Percentiles rank a stretch among this genome's conserved stretches.
These are phyloP conservation scores for Deilephila elpenor DNA, from an alignment of 2,888 invertebrate species.

Conservation along the genomic window DNA sequence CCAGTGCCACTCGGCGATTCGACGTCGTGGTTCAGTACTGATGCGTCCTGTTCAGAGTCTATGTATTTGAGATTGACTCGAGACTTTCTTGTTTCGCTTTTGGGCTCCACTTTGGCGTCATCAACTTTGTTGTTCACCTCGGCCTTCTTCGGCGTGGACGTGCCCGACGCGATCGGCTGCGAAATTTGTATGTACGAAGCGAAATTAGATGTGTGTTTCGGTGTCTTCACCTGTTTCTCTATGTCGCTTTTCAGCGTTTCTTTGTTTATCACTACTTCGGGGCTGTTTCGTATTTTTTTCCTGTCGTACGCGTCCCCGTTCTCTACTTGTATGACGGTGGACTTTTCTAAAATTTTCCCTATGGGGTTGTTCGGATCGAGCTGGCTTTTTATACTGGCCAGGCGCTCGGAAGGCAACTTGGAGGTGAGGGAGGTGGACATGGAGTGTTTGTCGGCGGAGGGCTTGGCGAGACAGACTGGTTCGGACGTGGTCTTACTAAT, in stretches of 20 bases:
- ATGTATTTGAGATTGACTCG: constrained; percentile 70
- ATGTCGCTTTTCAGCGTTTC: constrained; percentile 71
- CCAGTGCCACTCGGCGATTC: constrained; percentile 80
- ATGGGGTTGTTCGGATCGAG: constrained; percentile 81
- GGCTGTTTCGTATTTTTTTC: constrained; percentile 53
- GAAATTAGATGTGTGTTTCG: constrained; percentile 85
- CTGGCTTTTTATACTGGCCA: constrained; percentile 79
- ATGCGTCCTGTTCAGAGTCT: constrained; percentile 70
- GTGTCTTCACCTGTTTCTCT: constrained; percentile 75
- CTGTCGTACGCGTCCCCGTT: constrained; percentile 68
- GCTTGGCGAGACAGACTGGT: constrained; percentile 70
- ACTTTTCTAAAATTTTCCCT: constrained; percentile 81
- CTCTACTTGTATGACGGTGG: constrained; percentile 78
- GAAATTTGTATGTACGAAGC: constrained; percentile 86
- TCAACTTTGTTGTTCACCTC: constrained; percentile 56
- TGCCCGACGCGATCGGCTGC: constrained; percentile 77
- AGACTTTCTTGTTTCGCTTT: constrained; percentile 54
- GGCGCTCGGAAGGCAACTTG: constrained; percentile 71
- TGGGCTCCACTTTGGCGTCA: constrained; percentile 58
- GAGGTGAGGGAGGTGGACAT: constrained; percentile 72
- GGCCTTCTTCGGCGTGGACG: constrained; percentile 61
- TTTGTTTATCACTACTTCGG: constrained; percentile 52
- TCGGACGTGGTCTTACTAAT: constrained; percentile 78
- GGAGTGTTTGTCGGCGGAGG: constrained; percentile 60
- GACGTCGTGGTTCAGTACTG: constrained; percentile 72